These are phyloP conservation scores for Odontomachus brunneus DNA, from an alignment of 1,140 invertebrate species.

Conservation along the genomic window DNA sequence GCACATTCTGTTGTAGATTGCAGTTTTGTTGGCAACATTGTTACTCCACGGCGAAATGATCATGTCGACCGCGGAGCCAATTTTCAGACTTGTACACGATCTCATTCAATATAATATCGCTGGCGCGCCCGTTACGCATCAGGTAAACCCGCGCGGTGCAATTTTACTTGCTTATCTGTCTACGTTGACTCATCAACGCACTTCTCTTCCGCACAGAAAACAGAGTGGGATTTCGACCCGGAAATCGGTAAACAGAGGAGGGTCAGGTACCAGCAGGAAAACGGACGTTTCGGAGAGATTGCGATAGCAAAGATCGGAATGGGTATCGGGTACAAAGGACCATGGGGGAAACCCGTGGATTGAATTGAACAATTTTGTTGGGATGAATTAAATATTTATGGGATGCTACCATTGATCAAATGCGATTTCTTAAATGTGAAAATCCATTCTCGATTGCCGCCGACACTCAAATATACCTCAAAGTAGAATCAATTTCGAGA, in stretches of 20 bases:
- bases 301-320: conserved; percentile 72
- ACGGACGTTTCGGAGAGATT: conserved; percentile 75
- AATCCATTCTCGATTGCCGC: too few species aligned
- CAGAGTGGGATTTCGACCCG: conserved; percentile 81
- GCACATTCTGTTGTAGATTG: conserved; percentile 11
- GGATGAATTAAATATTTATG: conserved; percentile 3
- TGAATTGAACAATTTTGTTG: not conserved
- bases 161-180: not conserved
- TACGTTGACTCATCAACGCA: not conserved
- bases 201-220: conserved; percentile 68
- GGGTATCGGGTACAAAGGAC: conserved; percentile 70
- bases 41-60: conserved; percentile 23
- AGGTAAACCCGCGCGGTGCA: conserved; percentile 71
- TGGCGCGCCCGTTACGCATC: conserved; percentile 76
- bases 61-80: conserved; percentile 49
- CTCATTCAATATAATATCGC: conserved; percentile 79
- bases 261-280: conserved; percentile 76
- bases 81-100: conserved; percentile 74
- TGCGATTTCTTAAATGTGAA: too few species aligned
- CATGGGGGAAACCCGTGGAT: conserved; percentile 53
- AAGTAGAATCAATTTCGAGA: too few species aligned
- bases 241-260: conserved; percentile 77
- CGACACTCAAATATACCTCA: too few species aligned
- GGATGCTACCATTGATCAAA: too few species aligned
- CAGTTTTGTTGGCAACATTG: not conserved